phyloP scores from a whole-genome alignment of 2,113 vertebrate genomes.

The Octodon degus region DNA sequence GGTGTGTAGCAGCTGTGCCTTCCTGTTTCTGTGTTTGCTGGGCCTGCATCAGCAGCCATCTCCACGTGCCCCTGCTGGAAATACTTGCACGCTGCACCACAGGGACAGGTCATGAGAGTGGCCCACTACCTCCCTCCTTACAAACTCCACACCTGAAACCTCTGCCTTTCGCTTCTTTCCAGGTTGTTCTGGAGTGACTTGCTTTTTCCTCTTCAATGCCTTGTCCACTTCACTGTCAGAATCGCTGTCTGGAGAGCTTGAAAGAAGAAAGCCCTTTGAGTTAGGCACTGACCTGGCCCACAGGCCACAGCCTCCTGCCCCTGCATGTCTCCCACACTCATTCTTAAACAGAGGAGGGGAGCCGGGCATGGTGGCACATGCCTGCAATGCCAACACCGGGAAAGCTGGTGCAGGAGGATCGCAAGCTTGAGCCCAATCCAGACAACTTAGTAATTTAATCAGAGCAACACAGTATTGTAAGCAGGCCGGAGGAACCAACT shows the following conservation, averaged over 20 bases:
- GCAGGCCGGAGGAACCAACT: neutral
- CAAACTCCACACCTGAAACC: constrained; percentile 99
- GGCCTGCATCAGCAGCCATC: constrained; percentile 98
- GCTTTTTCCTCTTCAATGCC: neutral
- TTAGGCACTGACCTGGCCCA: neutral
- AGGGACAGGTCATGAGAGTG: constrained; percentile 96
- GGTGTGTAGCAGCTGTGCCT: constrained; percentile 85
- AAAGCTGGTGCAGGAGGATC: neutral
- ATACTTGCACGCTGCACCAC: constrained; percentile 95
- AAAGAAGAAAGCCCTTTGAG: neutral
- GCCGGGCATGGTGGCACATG: neutral
- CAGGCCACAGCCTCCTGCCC: neutral
- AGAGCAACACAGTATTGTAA: no score
- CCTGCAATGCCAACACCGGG: neutral
- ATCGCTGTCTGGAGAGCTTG: neutral
- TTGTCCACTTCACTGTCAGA: neutral
- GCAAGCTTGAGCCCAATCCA: neutral
- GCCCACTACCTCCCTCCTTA: constrained; percentile 97
- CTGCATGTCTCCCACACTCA: neutral
- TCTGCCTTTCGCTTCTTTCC: constrained; percentile 78
- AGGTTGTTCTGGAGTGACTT: neutral
- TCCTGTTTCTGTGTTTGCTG: constrained; percentile 93
- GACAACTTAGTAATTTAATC: neutral
- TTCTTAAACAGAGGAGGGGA: neutral
- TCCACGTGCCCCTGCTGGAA: constrained; percentile 96